Evolutionary conservation across 1,140 invertebrate species (phyloP).

Genomic region (Cotesia chilonis): DNA sequence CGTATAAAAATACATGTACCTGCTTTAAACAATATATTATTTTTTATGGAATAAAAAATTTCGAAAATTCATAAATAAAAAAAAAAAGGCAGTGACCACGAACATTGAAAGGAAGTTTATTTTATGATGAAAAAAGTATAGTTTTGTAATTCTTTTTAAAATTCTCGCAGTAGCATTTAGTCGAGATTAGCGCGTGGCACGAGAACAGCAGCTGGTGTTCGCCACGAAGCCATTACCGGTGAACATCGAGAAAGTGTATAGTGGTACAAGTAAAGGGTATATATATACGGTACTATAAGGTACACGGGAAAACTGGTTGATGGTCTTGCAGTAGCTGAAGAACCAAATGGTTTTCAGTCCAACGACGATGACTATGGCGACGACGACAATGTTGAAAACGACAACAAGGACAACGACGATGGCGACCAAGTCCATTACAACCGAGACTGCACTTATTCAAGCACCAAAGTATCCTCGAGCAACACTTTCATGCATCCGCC

Average conservation of each 20-base stretch:
- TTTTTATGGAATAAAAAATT: no score
- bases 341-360: slow-evolving; percentile 23
- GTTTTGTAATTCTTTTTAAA: background rate
- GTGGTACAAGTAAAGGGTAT: no score
- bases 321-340: background rate
- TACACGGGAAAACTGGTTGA: slow-evolving; percentile 23
- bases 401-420: no score
- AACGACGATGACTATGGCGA: no score
- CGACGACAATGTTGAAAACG: no score
- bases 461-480: slow-evolving; percentile 3
- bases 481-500: slow-evolving; percentile 26
- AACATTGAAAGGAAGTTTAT: no score
- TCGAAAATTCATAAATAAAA: no score
- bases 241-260: slow-evolving; percentile 9
- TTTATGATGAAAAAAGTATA: background rate
- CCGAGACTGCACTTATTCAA: slow-evolving; percentile 2
- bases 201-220: slow-evolving; percentile 32
- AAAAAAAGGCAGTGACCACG: no score
- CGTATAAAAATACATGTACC: no score
- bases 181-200: slow-evolving; percentile 33
- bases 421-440: slow-evolving; percentile 5
- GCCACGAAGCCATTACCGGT: slow-evolving; percentile 32
- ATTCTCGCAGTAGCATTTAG: slow-evolving; percentile 28
- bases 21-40: no score
- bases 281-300: no score